Base-by-base conservation (phyloP, 2,113 vertebrate genomes). In the Perognathus longimembris region DNA sequence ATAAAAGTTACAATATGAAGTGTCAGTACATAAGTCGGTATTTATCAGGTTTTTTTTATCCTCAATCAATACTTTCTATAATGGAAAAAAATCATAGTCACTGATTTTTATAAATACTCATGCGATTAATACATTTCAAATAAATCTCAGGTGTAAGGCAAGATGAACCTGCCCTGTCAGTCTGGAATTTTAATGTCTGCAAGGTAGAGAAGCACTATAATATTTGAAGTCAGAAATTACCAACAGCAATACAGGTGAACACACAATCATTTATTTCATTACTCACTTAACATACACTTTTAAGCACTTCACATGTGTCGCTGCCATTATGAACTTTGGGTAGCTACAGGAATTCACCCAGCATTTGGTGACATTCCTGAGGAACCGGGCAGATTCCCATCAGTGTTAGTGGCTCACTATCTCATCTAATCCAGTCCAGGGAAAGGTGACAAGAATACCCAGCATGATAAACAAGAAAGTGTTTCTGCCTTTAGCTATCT, bases 1-100 rank as follows among this genome's bases (percentile, higher is more conserved):
- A 69, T 89, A 84, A 66, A 88, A 84, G 66, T 69, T 66, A 79
- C n/a, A 83, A 26, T 69, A 73, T 88, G 50, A 50, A 59, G 30
- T 59, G 76, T 61, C 54, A 26, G 32, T 57, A 92, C 78, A 61
- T 42, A 89, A 89, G 61, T 36, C 18, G 89, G 45, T 89, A 78
- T 81, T 88, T 95, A 61, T 85, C 54, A 71, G 88, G 54, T 30
- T 76, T 54, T 95, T 87, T 94, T 91, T 81, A 70, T 79, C 42
- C 15, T 61, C n/a, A 94, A 95, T n/a, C 32, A 82, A 32, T 3
- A 26, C 57, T 88, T 84, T 92, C 83, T 71, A 77, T 45, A 36
- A 69, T 15, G 15, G 50, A 54, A 54, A 54, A n/a, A 63, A 80
- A 54, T 32, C 83, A n/a, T 4, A 57, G 5, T 40, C n/a, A 50